Conservation (phyloP, 2,113 vertebrate genomes). For the Fukomys damarensis region DNA sequence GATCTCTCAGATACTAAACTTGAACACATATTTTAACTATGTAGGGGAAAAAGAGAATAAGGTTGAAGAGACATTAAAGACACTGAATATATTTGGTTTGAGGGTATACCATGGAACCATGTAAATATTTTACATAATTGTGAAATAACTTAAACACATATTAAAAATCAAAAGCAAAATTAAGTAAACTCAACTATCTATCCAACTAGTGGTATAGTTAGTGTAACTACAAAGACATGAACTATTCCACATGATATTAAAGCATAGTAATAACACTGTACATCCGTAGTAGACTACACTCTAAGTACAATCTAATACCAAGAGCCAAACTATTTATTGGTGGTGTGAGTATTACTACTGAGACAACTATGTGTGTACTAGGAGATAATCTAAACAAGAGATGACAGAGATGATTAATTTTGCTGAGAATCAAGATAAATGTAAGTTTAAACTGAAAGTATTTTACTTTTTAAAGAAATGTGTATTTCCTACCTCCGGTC, state of each 20-base stretch:
- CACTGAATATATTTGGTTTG: neutral
- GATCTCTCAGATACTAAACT: neutral
- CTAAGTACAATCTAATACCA: neutral
- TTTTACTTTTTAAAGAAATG: neutral
- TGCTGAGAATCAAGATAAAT: conserved; percentile 29
- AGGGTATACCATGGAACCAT: neutral
- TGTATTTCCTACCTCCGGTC: conserved; percentile 14
- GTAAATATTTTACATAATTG: conserved; percentile 38
- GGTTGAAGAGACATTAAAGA: conserved; percentile 11
- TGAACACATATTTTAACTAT: neutral
- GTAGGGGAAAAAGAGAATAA: neutral
- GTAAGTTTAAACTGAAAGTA: conserved; percentile 10
- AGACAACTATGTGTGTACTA: neutral
- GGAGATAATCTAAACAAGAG: neutral
- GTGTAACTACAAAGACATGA: conserved; percentile 11
- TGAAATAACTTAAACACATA: neutral
- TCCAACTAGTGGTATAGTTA: neutral
- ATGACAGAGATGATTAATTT: neutral
- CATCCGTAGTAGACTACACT: neutral
- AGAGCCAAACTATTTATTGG: neutral
- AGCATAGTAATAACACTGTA: neutral
- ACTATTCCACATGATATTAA: neutral
- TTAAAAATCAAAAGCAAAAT: conserved; percentile 47
- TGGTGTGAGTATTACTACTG: neutral
- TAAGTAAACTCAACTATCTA: conserved; percentile 1